Evolutionary conservation across 2,888 invertebrate species (phyloP).

Genomic region (Esperia sulphurella): DNA sequence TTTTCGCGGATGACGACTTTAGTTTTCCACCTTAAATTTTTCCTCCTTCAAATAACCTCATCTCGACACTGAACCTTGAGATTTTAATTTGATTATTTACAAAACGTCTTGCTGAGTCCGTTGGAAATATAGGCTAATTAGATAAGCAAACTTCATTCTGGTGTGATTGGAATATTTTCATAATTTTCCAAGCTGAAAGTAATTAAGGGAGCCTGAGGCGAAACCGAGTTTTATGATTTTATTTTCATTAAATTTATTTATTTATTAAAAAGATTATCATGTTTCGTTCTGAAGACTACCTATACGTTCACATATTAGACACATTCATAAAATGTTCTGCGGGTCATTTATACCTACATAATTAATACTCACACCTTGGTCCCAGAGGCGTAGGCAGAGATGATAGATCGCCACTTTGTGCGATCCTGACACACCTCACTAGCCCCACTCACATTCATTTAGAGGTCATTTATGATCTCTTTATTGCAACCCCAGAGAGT

Average conservation of each 20-base stretch:
- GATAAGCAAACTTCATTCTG: constrained; percentile 17
- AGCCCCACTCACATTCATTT: no score
- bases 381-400: no score
- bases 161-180: constrained; percentile 15
- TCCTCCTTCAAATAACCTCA: neutral
- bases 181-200: constrained; percentile 3
- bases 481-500: no score
- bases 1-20: neutral
- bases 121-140: constrained; percentile 14
- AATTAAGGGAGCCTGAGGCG: neutral
- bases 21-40: neutral
- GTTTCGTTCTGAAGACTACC: no score
- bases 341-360: no score
- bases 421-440: no score
- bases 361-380: no score
- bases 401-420: no score
- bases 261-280: no score
- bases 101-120: constrained; percentile 1
- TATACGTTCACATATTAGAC: no score
- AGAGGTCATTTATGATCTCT: no score
- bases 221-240: neutral
- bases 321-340: neutral
- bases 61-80: neutral
- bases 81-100: constrained; percentile 13
- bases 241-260: neutral